phyloP scores from a whole-genome alignment of 2,113 vertebrate genomes.

The Pelusios castaneus region DNA sequence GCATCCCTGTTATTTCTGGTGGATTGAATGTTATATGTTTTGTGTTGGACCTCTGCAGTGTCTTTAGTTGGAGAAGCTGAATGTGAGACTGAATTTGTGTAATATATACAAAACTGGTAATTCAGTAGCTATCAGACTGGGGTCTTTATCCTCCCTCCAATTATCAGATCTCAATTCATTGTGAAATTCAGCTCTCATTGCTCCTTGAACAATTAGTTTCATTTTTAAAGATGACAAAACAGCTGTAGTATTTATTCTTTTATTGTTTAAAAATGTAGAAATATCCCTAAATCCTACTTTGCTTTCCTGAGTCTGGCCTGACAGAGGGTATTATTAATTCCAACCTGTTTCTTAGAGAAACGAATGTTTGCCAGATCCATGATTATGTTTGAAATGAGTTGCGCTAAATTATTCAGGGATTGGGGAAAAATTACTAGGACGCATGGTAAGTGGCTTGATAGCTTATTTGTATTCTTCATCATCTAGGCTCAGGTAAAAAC shows the following conservation, averaged over 20 bases:
- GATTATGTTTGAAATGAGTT: conserved; percentile 23
- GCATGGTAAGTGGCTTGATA: conserved; percentile 18
- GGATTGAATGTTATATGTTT: not conserved
- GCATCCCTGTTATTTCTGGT: not conserved
- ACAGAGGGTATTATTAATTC: not conserved
- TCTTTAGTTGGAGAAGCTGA: not conserved
- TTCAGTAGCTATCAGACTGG: not conserved
- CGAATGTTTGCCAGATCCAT: not conserved
- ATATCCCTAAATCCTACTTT: not conserved
- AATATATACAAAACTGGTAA: not conserved
- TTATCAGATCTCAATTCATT: not conserved
- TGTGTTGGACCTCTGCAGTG: not conserved
- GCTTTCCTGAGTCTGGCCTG: not conserved
- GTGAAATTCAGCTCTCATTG: not conserved
- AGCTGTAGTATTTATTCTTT: not conserved
- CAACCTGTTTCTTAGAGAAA: not conserved
- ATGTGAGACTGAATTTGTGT: not conserved
- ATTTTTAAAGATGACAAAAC: not conserved
- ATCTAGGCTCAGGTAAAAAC: not conserved
- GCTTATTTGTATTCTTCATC: conserved; percentile 7
- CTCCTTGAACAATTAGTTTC: not conserved
- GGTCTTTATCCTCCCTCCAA: not conserved
- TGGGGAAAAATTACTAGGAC: conserved; percentile 30
- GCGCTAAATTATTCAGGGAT: not conserved
- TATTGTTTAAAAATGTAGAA: not conserved